Base-by-base conservation (phyloP, 2,797 vertebrate species). In the Poecilia velifera region DNA sequence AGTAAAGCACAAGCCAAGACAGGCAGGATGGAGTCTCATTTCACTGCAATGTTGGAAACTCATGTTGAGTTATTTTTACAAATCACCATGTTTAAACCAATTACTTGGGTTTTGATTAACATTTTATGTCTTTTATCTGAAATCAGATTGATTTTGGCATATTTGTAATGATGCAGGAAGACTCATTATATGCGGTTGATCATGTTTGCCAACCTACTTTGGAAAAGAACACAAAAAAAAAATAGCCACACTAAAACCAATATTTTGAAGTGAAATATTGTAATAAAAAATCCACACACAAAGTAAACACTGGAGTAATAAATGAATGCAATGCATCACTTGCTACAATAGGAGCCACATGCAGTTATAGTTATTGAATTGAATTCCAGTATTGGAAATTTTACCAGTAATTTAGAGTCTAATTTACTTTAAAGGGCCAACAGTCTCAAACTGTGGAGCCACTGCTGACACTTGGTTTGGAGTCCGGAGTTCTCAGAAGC, bases 1-100 rank as follows among this genome's bases (percentile, higher is more conserved):
- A 2, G 49, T 41, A 78, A 90, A 79, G 72, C n/a, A 64, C 28
- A 83, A 90, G 79, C 75, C 57, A 1, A 71, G 87, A 41, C 64
- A 87, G 39, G 13, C 62, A 73, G 76, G 51, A 68, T 72, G 76
- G n/a, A 77, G 57, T 10, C 28, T 28, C 74, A 82, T 72, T 53
- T 9, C 72, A 22, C 45, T 39, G 51, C 53, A 72, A 76, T n/a
- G 73, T 14, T 41, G 20, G 49, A 79, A 25, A 46, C 20, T 43
- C 28, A 64, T 16, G 62, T 9, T 66, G 55, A 18, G 57, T 43
- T 22, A 4, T 70, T 70, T 70, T 43, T 43, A 25, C 39, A 70
- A 41, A 41, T 25, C 18, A 25, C 1, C 39, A 70, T 13, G 9
- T 43, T 70, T 6, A 70, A 41, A 4, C 22, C 10, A 39, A 12